Conservation (phyloP, 2,888 invertebrate species). For the Dolomedes plantarius region DNA sequence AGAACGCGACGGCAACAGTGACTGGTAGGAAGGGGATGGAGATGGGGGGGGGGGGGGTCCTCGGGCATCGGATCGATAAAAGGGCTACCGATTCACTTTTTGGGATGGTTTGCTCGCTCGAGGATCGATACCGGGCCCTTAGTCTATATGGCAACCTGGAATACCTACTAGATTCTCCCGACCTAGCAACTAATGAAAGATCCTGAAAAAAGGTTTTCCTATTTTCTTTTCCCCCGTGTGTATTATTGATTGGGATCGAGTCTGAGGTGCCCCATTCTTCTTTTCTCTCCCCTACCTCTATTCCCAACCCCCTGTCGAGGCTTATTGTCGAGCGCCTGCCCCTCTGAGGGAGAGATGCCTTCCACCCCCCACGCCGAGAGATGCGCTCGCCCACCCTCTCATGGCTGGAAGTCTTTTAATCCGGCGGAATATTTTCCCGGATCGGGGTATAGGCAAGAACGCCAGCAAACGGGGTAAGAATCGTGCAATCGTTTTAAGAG, state of each 20-base stretch:
- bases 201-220: slow-evolving; percentile 38
- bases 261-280: slow-evolving; percentile 3
- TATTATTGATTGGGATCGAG: slow-evolving; percentile 47
- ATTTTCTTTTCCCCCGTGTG: slow-evolving; percentile 25
- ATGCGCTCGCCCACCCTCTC: slow-evolving; percentile 46
- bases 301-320: slow-evolving; percentile 24
- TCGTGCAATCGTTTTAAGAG: slow-evolving; percentile 9
- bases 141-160: slow-evolving; percentile 22
- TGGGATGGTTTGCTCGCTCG: slow-evolving; percentile 51
- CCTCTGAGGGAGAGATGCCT: slow-evolving; percentile 3
- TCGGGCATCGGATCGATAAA: slow-evolving; percentile 60
- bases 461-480: slow-evolving; percentile 8
- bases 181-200: slow-evolving; percentile 46
- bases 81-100: slow-evolving; percentile 59
- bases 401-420: slow-evolving; percentile 39
- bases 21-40: slow-evolving; percentile 4
- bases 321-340: slow-evolving; percentile 51
- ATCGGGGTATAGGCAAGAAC: slow-evolving; percentile 11
- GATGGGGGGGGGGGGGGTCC: slow-evolving; percentile 1
- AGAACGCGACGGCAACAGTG: slow-evolving; percentile 62
- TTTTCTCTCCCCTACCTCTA: slow-evolving; percentile 25
- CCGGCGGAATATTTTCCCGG: slow-evolving; percentile 27
- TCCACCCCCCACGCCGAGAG: slow-evolving; percentile 27
- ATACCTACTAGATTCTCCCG: slow-evolving; percentile 42
- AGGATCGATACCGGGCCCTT: slow-evolving; percentile 46